Evolutionary conservation across 1,140 invertebrate genomes (phyloP), one percentile per base, ranked within the genome.

Genomic region (Stegodyphus dumicola): DNA sequence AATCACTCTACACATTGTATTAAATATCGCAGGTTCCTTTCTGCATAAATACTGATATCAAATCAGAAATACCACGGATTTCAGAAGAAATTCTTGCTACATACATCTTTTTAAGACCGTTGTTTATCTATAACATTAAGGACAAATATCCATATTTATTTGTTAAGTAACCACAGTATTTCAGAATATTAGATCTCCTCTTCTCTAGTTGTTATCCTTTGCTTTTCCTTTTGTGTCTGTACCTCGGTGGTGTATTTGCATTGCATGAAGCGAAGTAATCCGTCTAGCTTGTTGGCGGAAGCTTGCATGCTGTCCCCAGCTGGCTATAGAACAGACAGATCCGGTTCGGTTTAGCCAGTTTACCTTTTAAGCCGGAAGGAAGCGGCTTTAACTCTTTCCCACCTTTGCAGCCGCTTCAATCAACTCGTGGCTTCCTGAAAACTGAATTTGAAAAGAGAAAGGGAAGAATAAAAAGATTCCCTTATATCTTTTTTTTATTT

Each of bases 261-360:
- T 77, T 77, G 76, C 76, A 77, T 77, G 76, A 77, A 67, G 76
- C 11, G 76, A 17, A 13, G 76, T 77, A 77, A 77, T 77, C 64
- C 60, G 13, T 67, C 76, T 67, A 64, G 33, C 48, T 77, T 77
- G 76, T 77, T 56, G 53, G 51, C 52, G 18, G 73, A 75, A 75
- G 73, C 53, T 48, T 60, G 15, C 7, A 75, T 54, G 5, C 70
- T 56, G 73, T 75, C 73, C 73, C 73, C 73, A 75, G n/a, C 53
- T 75, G 73, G 73, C 48, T 48, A 7, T 7, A 75, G 18, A 75
- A 75, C 54, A 60, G 33, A 75, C 33, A 75, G 17, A 60, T 75
- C 73, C 53, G 73, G 73, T 75, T 75, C 53, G 33, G 73, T 52
- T 33, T 33, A 33, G 33, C 33, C 33, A 33, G 33, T 33, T 75